phyloP scores from a whole-genome alignment of 2,797 vertebrate genomes.

The Acrocephalus scirpaceus region DNA sequence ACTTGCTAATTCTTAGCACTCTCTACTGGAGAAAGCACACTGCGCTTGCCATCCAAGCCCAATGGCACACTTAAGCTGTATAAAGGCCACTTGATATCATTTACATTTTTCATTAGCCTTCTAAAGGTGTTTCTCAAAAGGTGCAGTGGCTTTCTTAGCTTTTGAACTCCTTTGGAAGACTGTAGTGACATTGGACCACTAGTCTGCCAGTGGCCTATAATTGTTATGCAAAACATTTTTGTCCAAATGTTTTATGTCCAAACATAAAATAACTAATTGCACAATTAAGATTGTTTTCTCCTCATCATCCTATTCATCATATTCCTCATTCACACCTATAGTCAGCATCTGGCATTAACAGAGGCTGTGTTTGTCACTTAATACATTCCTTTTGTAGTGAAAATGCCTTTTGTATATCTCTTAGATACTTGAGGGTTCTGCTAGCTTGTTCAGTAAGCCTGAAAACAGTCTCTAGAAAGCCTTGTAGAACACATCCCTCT shows the following conservation, averaged over 20 bases:
- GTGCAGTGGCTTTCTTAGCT: background rate
- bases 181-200: background rate
- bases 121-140: background rate
- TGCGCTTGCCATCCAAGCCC: background rate
- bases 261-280: slow-evolving; percentile 36
- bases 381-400: background rate
- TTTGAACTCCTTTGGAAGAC: slow-evolving; percentile 1
- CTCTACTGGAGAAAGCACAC: background rate
- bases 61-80: background rate
- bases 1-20: background rate
- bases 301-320: background rate
- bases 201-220: background rate
- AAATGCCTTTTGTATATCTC: background rate
- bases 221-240: slow-evolving; percentile 17
- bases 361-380: background rate
- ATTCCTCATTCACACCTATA: background rate
- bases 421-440: background rate
- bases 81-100: background rate
- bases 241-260: too few relatives aligned
- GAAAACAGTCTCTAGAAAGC: background rate
- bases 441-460: background rate
- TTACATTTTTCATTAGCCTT: slow-evolving; percentile 19
- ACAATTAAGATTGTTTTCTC: slow-evolving; percentile 27
- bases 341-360: background rate
- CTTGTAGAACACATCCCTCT: background rate